Conservation (phyloP, 2,113 vertebrate genomes). For the Cephalopterus ornatus region DNA sequence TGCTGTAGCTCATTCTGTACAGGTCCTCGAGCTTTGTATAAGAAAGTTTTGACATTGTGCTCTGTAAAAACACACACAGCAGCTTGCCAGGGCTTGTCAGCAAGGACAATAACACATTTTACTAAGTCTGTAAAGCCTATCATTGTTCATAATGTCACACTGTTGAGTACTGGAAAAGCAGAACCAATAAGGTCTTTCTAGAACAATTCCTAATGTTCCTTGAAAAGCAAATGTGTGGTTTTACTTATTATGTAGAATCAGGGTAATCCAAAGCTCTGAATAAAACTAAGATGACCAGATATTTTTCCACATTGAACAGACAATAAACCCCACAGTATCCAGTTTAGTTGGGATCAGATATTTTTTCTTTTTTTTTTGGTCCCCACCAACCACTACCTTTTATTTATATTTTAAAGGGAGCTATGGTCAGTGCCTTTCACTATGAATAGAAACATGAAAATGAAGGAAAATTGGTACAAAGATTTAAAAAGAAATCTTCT, state of each 20-base stretch:
- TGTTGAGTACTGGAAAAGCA: constrained; percentile 46
- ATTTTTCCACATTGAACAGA: background rate
- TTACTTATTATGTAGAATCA: background rate
- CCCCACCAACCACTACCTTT: background rate
- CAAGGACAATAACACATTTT: constrained; percentile 42
- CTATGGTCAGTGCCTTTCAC: background rate
- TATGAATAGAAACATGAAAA: background rate
- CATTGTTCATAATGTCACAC: constrained; percentile 29
- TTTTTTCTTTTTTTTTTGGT: background rate
- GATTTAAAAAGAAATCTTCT: background rate
- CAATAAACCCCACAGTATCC: background rate
- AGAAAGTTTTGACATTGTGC: background rate
- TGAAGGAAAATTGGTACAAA: background rate
- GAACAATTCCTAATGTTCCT: background rate
- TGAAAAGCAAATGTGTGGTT: background rate
- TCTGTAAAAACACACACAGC: background rate
- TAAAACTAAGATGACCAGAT: background rate
- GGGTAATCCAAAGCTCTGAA: background rate
- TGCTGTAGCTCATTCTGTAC: background rate
- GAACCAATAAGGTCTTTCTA: constrained; percentile 49
- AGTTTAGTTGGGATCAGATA: background rate
- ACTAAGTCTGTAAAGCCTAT: constrained; percentile 23
- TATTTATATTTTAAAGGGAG: background rate
- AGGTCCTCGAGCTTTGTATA: background rate
- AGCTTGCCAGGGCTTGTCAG: background rate